These are phyloP conservation scores for Eutolmus rufibarbis DNA, from an alignment of 2,888 invertebrate genomes.

Conservation along the genomic window DNA sequence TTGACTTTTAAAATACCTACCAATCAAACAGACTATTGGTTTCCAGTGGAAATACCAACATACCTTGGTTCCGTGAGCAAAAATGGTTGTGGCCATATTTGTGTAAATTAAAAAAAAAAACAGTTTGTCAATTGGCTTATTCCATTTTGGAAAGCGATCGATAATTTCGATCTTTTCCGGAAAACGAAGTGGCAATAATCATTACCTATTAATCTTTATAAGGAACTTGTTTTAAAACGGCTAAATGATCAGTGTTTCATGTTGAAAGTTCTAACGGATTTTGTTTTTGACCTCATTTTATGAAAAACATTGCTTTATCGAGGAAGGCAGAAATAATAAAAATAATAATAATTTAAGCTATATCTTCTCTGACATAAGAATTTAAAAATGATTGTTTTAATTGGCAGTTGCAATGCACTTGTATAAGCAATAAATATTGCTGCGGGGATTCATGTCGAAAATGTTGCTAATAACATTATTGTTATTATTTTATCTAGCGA, in stretches of 20 bases:
- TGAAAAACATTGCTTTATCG: not conserved
- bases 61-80: not conserved
- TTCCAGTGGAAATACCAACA: not conserved
- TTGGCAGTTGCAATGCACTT: no score
- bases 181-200: not conserved
- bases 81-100: not conserved
- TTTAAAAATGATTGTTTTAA: no score
- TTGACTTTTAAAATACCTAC: not conserved
- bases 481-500: no score
- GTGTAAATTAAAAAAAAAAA: not conserved
- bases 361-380: no score
- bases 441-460: no score
- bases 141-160: not conserved
- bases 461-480: no score
- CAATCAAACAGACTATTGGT: not conserved
- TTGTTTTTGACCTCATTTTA: not conserved
- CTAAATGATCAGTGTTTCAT: not conserved
- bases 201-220: not conserved
- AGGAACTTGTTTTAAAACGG: not conserved
- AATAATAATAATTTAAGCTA: no score
- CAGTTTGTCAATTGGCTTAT: not conserved
- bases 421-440: no score
- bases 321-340: no score
- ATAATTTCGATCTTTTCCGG: not conserved
- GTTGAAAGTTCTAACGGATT: not conserved